Percentiles rank a stretch among this genome's conserved stretches.
phyloP scores from a whole-genome alignment of 2,113 vertebrate species.

The Cyprinodon variegatus region DNA sequence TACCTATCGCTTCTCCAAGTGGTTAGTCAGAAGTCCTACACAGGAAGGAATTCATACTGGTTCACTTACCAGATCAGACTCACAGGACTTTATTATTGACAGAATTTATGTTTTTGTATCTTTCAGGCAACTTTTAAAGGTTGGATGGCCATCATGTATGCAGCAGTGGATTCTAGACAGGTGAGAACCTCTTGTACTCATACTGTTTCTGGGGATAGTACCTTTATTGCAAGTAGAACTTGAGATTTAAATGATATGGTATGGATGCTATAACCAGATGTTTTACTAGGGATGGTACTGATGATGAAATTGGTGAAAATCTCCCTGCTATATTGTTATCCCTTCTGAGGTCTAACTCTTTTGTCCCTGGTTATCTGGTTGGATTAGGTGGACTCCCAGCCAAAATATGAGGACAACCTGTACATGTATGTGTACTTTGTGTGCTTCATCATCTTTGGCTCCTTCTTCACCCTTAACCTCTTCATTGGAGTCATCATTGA shows the following conservation, averaged over 20 bases:
- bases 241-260: not conserved
- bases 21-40: constrained; percentile 80
- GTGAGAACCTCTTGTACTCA: constrained; percentile 63
- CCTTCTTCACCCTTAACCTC: constrained; percentile 74
- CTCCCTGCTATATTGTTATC: not conserved
- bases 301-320: not conserved
- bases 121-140: constrained; percentile 95
- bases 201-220: not conserved
- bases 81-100: not conserved
- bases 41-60: not conserved
- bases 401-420: constrained; percentile 58
- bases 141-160: constrained; percentile 97
- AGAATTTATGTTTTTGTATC: constrained; percentile 15
- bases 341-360: not conserved
- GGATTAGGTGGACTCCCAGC: constrained; percentile 61
- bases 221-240: not conserved
- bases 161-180: constrained; percentile 88
- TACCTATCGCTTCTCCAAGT: constrained; percentile 95
- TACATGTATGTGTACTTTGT: constrained; percentile 74
- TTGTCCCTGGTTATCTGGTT: not conserved
- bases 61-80: not conserved
- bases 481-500: constrained; percentile 74
- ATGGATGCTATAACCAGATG: not conserved
- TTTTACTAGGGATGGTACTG: not conserved
- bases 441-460: constrained; percentile 73